Percentiles rank a stretch among this genome's conserved stretches.
Conservation (phyloP, 2,797 vertebrate genomes). For the Gobionotothen gibberifrons region DNA sequence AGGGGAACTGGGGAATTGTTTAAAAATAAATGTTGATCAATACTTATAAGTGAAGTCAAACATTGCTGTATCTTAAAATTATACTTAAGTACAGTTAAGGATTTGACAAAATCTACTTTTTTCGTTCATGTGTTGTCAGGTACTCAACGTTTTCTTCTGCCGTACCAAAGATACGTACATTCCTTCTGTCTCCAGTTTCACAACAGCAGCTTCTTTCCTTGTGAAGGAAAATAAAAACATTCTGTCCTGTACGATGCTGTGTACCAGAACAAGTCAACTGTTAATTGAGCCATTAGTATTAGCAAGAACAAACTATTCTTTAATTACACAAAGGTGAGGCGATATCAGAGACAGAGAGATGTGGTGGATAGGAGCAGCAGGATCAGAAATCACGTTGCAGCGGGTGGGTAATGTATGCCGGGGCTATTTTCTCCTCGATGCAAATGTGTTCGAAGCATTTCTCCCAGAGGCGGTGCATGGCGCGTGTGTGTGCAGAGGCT, state of each 20-base stretch:
- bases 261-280: constrained; percentile 34
- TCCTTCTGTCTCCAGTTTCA: neutral
- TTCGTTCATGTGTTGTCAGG: neutral
- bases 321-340: constrained; percentile 60
- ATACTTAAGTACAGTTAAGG: neutral
- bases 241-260: constrained; percentile 18
- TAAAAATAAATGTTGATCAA: neutral
- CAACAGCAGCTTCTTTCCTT: constrained; percentile 29
- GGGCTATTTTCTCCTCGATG: constrained; percentile 66
- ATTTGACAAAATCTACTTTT: neutral
- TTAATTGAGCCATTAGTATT: constrained; percentile 70
- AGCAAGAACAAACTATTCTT: constrained; percentile 68
- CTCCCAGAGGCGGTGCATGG: constrained; percentile 56
- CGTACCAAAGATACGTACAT: constrained; percentile 12
- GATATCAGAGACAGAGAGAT: constrained; percentile 33
- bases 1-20: no score
- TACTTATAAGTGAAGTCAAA: neutral
- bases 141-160: constrained; percentile 4
- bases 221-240: constrained; percentile 30
- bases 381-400: constrained; percentile 65
- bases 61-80: neutral
- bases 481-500: constrained; percentile 46
- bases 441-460: constrained; percentile 70
- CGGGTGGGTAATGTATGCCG: constrained; percentile 72
- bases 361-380: constrained; percentile 46